Conservation (phyloP, 2,888 invertebrate species). For the Pinctada fucata region DNA sequence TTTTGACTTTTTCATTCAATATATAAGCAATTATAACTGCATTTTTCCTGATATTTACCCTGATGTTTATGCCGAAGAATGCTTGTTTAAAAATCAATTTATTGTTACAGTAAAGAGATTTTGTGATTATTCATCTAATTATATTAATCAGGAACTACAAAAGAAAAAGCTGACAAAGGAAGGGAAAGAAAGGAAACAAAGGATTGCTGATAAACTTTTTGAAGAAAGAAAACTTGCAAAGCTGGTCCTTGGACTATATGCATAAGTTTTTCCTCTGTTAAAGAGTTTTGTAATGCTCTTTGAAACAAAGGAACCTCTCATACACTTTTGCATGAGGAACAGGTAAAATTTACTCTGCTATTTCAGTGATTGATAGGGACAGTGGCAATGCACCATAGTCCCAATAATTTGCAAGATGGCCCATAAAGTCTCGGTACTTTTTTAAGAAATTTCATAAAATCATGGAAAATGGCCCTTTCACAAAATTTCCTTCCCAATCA, state of each 20-base stretch:
- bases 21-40: no score
- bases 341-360: conserved; percentile 6
- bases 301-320: conserved; percentile 21
- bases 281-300: conserved; percentile 28
- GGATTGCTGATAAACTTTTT: conserved; percentile 27
- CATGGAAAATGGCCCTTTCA: no score
- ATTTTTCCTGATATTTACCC: no score
- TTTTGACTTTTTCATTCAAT: no score
- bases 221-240: not conserved
- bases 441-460: no score
- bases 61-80: no score
- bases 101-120: not conserved
- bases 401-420: no score
- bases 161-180: conserved; percentile 30
- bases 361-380: no score
- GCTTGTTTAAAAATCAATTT: no score
- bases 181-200: conserved; percentile 27
- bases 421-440: no score
- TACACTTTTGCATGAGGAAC: conserved; percentile 25
- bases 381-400: no score
- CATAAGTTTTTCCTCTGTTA: conserved; percentile 25
- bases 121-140: conserved; percentile 2
- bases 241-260: conserved; percentile 28
- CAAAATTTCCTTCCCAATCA: no score
- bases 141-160: conserved; percentile 13